phyloP scores from a whole-genome alignment of 2,888 invertebrate species.

The Entomobrya multifasciata region DNA sequence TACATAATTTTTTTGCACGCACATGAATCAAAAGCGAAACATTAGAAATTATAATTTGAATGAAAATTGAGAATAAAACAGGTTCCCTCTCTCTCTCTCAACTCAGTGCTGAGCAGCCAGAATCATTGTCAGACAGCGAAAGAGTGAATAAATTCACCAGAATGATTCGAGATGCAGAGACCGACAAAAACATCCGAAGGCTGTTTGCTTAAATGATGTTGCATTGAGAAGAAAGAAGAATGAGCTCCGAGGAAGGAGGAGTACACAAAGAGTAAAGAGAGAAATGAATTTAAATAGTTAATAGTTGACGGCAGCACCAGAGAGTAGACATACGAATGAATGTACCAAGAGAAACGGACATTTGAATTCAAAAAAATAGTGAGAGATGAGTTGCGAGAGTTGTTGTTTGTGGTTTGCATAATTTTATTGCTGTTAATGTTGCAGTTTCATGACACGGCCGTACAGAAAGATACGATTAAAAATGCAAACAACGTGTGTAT shows the following conservation, averaged over 20 bases:
- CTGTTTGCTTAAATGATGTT: not conserved
- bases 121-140: no score
- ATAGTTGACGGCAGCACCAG: not conserved
- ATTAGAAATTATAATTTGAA: not conserved
- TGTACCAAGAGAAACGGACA: not conserved
- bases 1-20: conserved; percentile 11
- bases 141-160: no score
- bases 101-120: no score
- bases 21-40: conserved; percentile 4
- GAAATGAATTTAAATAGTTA: conserved; percentile 1
- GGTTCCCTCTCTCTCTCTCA: not conserved
- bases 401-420: not conserved
- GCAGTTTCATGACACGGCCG: not conserved
- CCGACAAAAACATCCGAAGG: not conserved
- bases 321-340: not conserved
- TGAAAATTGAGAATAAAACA: not conserved
- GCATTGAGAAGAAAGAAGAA: no score
- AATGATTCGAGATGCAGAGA: not conserved
- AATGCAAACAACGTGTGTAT: conserved; percentile 18
- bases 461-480: conserved; percentile 15
- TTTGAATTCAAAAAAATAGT: no score
- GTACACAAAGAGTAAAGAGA: not conserved
- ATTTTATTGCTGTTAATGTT: not conserved
- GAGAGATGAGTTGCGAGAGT: not conserved
- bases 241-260: not conserved